phyloP scores from a whole-genome alignment of 2,113 vertebrate genomes.

The Panthera uncia region DNA sequence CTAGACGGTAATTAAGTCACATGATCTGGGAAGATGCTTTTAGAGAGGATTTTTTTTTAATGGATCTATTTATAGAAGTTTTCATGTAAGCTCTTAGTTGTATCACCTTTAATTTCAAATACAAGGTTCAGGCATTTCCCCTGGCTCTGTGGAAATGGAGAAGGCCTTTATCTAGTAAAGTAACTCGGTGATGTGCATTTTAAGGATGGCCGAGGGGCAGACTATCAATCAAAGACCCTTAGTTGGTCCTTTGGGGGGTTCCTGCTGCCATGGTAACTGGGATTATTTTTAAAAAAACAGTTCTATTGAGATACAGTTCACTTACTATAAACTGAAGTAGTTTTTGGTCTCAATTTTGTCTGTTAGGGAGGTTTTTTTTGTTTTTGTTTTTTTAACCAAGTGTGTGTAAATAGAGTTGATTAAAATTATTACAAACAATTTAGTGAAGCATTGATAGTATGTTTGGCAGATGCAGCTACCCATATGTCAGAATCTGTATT shows the following conservation, averaged over 20 bases:
- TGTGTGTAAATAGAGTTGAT: slow-evolving; percentile 6
- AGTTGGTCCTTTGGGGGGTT: neutral
- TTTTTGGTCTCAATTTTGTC: neutral
- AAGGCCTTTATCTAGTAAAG: neutral
- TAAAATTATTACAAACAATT: neutral
- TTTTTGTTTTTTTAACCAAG: neutral
- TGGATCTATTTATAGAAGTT: slow-evolving; percentile 61
- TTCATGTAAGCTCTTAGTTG: slow-evolving; percentile 54
- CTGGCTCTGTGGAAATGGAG: neutral
- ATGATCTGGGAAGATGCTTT: slow-evolving; percentile 54
- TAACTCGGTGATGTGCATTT: slow-evolving; percentile 13
- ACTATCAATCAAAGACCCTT: neutral
- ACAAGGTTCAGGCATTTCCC: slow-evolving; percentile 33
- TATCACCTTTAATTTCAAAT: slow-evolving; percentile 47
- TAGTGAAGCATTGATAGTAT: neutral
- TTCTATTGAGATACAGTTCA: neutral
- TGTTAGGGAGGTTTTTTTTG: neutral
- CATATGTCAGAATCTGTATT: neutral
- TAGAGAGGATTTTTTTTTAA: slow-evolving; percentile 45
- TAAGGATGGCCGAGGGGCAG: neutral
- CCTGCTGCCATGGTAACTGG: neutral
- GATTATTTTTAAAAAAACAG: neutral
- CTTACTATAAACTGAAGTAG: neutral
- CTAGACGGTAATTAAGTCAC: slow-evolving; percentile 39
- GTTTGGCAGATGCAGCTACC: neutral